Conservation (phyloP, 2,888 invertebrate species). For the Resseliella maxima region DNA sequence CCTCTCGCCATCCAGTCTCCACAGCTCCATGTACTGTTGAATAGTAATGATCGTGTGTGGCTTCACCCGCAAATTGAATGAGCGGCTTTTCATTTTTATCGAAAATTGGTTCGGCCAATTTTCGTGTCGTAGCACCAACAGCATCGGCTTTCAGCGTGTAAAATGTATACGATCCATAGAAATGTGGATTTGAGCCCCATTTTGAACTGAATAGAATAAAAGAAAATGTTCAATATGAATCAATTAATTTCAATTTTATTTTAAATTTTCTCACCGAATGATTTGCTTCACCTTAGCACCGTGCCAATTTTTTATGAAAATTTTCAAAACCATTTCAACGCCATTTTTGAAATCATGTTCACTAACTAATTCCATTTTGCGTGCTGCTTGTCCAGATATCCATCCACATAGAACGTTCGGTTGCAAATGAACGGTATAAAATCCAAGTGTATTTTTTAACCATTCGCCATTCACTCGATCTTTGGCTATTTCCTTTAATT, state of each 20-base stretch:
- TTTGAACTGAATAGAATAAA: constrained; percentile 70
- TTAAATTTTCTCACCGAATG: constrained; percentile 57
- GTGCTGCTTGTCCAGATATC: constrained; percentile 75
- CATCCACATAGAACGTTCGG: constrained; percentile 75
- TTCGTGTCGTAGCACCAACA: constrained; percentile 69
- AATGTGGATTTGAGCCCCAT: constrained; percentile 74
- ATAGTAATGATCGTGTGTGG: constrained; percentile 74
- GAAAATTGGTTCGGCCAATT: constrained; percentile 70
- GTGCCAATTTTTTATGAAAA: constrained; percentile 64
- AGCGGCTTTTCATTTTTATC: constrained; percentile 67
- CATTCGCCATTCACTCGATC: constrained; percentile 2
- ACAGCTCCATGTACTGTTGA: constrained; percentile 80
- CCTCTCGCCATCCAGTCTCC: constrained; percentile 80
- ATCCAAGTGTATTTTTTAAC: constrained; percentile 74
- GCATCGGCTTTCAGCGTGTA: constrained; percentile 71
- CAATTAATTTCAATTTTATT: background rate
- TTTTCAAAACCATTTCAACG: constrained; percentile 65
- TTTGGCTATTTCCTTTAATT: constrained; percentile 61
- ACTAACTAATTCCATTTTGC: constrained; percentile 72
- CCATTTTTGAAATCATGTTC: constrained; percentile 68
- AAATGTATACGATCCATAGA: constrained; percentile 76
- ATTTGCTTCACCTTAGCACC: constrained; percentile 64
- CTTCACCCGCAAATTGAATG: constrained; percentile 77
- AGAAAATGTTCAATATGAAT: background rate
- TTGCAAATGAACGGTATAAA: constrained; percentile 75